Base-by-base conservation (phyloP, 2,888 invertebrate species). In the Autographa pulchrina region DNA sequence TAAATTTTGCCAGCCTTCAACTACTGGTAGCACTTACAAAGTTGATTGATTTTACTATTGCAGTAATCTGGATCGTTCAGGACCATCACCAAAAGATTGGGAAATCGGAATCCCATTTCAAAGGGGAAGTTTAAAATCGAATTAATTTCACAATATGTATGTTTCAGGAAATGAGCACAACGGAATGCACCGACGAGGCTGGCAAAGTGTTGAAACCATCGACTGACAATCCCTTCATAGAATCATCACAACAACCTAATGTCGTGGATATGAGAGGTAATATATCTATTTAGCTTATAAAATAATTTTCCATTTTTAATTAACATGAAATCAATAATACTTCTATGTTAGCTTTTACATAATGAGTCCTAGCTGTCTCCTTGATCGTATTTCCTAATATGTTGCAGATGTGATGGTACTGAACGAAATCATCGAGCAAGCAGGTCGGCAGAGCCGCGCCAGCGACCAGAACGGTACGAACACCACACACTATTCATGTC, bases 401-500 rank as follows among this genome's bases (percentile, higher is more conserved):
- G 66, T 93, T 96, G 67, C 96, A 99, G 99, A 99, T 96, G 99
- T 99, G 78, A 98, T 99, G 98, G 99, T 99, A 86, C 96, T 99
- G 88, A 99, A 99, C 92, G 99, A 99, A 93, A 99, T 99, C 89
- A 98, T 99, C 87, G 99, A 99, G 92, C 99, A 99, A 96, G 99
- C 99, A 74, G 98, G 98, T 84, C 97, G 98, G 91, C 98, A 98
- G 90, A 98, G 98, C 95, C 96, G 97, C 90, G 97, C 97, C 74
- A 98, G 98, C 90, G 98, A 98, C 81, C 98, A 98, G 93, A 98
- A 98, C 97, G 98, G 98, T 98, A 97, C 96, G 96, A 93, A 82
- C 75, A 66, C 74, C 74, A 77, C 72, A 75, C 78, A 81, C 73
- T 75, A 73, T 85, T 69, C 81, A 87, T 88, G 83, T 85, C 80